A percentile compares a stretch with the other conserved stretches of the same genome.
These are phyloP conservation scores for Peromyscus leucopus DNA, from an alignment of 2,113 vertebrate species.

Conservation along the genomic window DNA sequence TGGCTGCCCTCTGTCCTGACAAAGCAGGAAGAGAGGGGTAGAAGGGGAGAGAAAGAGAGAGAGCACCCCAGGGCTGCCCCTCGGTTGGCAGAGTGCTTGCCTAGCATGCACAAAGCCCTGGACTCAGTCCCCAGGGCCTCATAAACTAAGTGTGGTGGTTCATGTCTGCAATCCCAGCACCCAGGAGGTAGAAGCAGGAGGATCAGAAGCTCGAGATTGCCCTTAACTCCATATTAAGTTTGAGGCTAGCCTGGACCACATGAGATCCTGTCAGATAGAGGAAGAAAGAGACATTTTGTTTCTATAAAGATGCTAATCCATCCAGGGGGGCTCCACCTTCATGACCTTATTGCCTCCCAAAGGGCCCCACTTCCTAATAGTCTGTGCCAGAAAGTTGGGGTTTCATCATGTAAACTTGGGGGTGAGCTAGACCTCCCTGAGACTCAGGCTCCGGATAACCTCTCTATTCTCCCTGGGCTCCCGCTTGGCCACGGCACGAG, in stretches of 20 bases:
- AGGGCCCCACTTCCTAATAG: not conserved
- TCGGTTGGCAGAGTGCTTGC: not conserved
- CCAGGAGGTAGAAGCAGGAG: not conserved
- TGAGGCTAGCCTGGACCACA: not conserved
- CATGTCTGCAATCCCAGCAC: not conserved
- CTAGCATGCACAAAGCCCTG: too few relatives aligned
- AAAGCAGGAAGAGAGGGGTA: not conserved
- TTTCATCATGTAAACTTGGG: not conserved
- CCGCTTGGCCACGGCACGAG: fast-evolving
- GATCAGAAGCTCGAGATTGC: not conserved
- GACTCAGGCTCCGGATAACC: not conserved
- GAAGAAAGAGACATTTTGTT: not conserved
- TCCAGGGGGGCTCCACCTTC: not conserved
- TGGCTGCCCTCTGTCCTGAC: not conserved
- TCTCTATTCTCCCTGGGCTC: not conserved
- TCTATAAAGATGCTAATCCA: not conserved
- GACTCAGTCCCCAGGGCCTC: not conserved
- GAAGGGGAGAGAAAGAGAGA: not conserved
- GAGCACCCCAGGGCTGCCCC: too few relatives aligned
- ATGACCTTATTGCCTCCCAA: not conserved
- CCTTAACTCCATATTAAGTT: not conserved
- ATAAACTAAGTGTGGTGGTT: not conserved
- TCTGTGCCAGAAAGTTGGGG: not conserved
- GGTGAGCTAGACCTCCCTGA: not conserved
- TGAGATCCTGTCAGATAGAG: not conserved